Evolutionary conservation across 2,888 invertebrate species (phyloP).

Genomic region (Tiliacea aurago): DNA sequence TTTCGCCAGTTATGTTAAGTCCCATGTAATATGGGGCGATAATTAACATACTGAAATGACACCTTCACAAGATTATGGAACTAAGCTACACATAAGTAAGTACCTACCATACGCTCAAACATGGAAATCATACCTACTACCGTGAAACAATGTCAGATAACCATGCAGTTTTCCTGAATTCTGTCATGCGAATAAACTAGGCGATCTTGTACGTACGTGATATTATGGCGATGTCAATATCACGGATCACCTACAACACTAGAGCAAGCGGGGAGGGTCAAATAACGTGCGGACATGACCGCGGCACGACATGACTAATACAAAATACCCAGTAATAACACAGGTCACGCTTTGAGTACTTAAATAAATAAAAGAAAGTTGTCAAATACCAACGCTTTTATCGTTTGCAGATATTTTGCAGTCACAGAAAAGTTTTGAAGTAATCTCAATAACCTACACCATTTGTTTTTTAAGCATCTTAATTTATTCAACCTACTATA

Average conservation of each 20-base stretch:
- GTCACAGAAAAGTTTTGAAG: background rate
- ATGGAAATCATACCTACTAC: background rate
- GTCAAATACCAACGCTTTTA: conserved; percentile 37
- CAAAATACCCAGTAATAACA: conserved; percentile 24
- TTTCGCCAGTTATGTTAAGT: too few species aligned
- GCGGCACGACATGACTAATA: conserved; percentile 43
- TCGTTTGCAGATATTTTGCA: conserved; percentile 26
- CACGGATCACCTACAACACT: conserved; percentile 20
- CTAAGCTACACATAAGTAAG: background rate
- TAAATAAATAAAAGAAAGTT: conserved; percentile 61
- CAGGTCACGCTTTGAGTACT: conserved; percentile 47
- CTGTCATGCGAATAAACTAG: background rate
- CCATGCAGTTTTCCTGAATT: background rate
- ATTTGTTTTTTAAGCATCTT: background rate
- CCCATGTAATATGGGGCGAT: too few species aligned
- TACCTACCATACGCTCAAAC: background rate
- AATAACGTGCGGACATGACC: conserved; percentile 25
- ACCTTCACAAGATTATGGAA: background rate
- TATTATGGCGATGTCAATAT: conserved; percentile 37
- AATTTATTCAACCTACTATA: background rate
- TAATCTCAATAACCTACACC: background rate
- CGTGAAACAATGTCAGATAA: background rate
- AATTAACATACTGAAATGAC: background rate
- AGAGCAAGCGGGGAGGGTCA: background rate
- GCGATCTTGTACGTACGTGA: conserved; percentile 40